These are phyloP conservation scores for Dendrolimus kikuchii DNA, from an alignment of 1,140 invertebrate species.

Conservation along the genomic window DNA sequence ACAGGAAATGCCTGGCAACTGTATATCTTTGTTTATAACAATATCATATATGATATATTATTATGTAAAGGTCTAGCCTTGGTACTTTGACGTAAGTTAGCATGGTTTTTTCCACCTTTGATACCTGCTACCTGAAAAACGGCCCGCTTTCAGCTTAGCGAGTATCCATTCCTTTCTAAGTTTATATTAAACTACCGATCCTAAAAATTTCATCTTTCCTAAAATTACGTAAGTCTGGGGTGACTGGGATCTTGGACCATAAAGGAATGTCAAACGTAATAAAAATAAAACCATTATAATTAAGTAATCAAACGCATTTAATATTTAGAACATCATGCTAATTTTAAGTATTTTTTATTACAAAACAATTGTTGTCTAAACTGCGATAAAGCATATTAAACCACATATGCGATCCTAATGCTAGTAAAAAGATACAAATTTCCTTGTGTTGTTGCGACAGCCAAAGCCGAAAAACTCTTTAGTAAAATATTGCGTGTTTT, in stretches of 20 bases:
- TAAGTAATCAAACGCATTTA: slow-evolving; percentile 49
- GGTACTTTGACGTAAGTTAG: too few relatives aligned
- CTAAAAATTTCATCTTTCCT: too few relatives aligned
- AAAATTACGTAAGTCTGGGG: not conserved
- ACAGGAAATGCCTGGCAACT: too few relatives aligned
- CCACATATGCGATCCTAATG: slow-evolving; percentile 23
- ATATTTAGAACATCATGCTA: slow-evolving; percentile 58
- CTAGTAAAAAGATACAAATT: slow-evolving; percentile 15
- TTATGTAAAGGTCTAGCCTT: too few relatives aligned
- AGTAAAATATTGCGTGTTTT: slow-evolving; percentile 14
- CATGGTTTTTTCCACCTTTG: too few relatives aligned
- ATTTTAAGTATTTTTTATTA: slow-evolving; percentile 31
- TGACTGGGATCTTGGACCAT: not conserved
- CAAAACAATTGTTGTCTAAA: slow-evolving; percentile 46
- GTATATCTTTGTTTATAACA: too few relatives aligned
- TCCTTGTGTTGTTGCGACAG: slow-evolving; percentile 9
- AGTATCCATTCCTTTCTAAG: too few relatives aligned
- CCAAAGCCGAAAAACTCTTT: slow-evolving; percentile 15
- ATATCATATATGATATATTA: too few relatives aligned
- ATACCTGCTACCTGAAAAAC: too few relatives aligned
- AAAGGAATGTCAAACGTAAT: not conserved
- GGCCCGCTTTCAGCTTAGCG: too few relatives aligned
- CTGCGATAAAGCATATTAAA: slow-evolving; percentile 36
- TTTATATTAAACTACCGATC: too few relatives aligned
- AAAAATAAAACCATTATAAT: slow-evolving; percentile 24